Conservation (phyloP, 2,797 vertebrate species). For the Echiichthys vipera region DNA sequence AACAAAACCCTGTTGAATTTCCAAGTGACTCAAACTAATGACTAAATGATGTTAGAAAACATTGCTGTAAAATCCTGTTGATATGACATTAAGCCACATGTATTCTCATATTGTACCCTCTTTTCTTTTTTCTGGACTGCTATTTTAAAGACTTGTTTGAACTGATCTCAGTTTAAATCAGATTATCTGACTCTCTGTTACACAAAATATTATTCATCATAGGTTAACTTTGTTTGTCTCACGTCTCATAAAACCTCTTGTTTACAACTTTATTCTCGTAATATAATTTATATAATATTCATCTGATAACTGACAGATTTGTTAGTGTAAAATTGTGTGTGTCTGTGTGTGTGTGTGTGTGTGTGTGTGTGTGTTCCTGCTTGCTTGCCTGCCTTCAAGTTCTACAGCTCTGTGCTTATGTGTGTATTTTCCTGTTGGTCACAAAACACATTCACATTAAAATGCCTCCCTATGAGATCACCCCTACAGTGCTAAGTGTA, state of each 20-base stretch:
- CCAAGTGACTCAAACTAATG: neutral
- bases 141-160: neutral
- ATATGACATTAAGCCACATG: neutral
- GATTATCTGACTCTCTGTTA: slow-evolving; percentile 3
- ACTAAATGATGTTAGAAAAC: neutral
- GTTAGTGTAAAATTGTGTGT: slow-evolving; percentile 6
- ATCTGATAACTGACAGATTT: slow-evolving; percentile 37
- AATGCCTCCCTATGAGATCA: slow-evolving; percentile 53
- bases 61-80: neutral
- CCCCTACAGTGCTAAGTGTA: slow-evolving; percentile 57
- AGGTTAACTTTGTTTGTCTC: neutral
- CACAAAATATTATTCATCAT: neutral
- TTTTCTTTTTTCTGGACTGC: neutral
- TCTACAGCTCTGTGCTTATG: slow-evolving; percentile 26
- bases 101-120: neutral
- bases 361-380: slow-evolving; percentile 17
- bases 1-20: neutral
- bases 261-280: slow-evolving; percentile 17
- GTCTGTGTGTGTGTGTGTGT: slow-evolving; percentile 10
- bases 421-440: slow-evolving; percentile 37
- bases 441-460: slow-evolving; percentile 57
- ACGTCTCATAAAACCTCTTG: slow-evolving; percentile 28
- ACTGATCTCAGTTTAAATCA: neutral
- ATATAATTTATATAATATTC: slow-evolving; percentile 29
- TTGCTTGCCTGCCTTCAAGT: slow-evolving; percentile 13